A percentile compares a stretch with the other conserved stretches of the same genome.
These are phyloP conservation scores for Oreochromis tanganicae DNA, from an alignment of 2,113 vertebrate genomes.

Conservation along the genomic window DNA sequence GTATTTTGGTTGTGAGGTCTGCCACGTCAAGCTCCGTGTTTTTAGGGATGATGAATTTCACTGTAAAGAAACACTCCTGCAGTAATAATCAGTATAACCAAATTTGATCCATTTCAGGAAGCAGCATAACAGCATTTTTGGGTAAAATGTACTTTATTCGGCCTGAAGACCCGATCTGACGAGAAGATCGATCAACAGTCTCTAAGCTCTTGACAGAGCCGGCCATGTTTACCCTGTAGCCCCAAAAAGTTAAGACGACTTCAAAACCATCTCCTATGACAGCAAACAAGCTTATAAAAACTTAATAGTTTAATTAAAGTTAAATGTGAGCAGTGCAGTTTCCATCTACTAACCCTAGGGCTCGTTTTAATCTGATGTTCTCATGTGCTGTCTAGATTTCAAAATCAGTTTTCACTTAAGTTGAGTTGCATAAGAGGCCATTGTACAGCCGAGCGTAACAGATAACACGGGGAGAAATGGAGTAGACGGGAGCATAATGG, in stretches of 20 bases:
- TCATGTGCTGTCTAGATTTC: background rate
- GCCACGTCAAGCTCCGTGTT: background rate
- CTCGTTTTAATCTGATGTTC: background rate
- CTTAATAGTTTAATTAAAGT: background rate
- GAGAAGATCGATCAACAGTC: background rate
- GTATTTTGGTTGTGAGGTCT: background rate
- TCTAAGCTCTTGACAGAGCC: background rate
- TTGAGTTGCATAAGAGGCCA: background rate
- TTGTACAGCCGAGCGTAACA: background rate
- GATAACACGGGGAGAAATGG: background rate
- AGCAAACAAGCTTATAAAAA: background rate
- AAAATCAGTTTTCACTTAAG: background rate
- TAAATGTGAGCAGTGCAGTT: background rate
- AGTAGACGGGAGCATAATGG: slow-evolving; percentile 7
- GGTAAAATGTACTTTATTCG: background rate
- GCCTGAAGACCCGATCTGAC: background rate
- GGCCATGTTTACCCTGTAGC: background rate
- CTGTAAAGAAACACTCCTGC: background rate
- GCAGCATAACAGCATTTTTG: background rate
- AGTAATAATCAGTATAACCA: background rate
- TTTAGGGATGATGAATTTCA: background rate
- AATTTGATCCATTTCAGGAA: background rate
- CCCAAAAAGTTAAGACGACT: background rate
- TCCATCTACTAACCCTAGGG: background rate
- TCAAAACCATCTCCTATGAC: background rate